Percentiles rank a stretch among this genome's conserved stretches.
Conservation (phyloP, 2,797 vertebrate genomes). For the Karalla daura region DNA sequence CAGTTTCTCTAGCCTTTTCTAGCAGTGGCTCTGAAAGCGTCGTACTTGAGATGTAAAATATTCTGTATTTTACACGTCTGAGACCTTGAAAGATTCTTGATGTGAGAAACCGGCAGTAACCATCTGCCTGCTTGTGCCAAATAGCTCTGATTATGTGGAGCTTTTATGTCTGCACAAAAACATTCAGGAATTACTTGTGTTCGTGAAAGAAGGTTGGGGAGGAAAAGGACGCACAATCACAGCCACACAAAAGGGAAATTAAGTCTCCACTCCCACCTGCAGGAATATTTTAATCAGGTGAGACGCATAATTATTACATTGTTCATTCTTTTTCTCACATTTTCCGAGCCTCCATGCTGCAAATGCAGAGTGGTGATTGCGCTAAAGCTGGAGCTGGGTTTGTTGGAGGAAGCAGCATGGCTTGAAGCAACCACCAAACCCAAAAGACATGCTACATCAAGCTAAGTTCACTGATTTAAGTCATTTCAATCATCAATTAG, state of each 20-base stretch:
- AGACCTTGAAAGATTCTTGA: not conserved
- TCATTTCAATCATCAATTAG: too few species aligned
- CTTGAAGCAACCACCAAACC: too few species aligned
- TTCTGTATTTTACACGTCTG: not conserved
- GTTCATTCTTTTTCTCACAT: too few species aligned
- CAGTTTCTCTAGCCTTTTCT: constrained; percentile 9
- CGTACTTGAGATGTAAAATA: not conserved
- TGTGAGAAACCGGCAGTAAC: not conserved
- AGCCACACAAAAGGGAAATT: not conserved
- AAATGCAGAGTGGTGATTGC: not conserved
- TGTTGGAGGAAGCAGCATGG: too few species aligned
- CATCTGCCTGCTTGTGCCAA: not conserved
- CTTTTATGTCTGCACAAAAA: not conserved
- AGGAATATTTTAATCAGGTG: too few species aligned
- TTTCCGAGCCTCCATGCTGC: not conserved
- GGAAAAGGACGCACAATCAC: not conserved
- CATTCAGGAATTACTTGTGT: not conserved
- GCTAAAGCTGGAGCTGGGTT: too few species aligned
- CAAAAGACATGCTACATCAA: too few species aligned
- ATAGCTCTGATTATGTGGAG: not conserved
- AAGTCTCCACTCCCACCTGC: not conserved
- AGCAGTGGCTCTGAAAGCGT: constrained; percentile 1
- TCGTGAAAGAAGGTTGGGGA: not conserved
- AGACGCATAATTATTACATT: too few species aligned
- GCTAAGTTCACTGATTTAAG: too few species aligned